A percentile compares a stretch with the other conserved stretches of the same genome.
Conservation (phyloP, 2,888 invertebrate genomes). For the Nomada fucata region DNA sequence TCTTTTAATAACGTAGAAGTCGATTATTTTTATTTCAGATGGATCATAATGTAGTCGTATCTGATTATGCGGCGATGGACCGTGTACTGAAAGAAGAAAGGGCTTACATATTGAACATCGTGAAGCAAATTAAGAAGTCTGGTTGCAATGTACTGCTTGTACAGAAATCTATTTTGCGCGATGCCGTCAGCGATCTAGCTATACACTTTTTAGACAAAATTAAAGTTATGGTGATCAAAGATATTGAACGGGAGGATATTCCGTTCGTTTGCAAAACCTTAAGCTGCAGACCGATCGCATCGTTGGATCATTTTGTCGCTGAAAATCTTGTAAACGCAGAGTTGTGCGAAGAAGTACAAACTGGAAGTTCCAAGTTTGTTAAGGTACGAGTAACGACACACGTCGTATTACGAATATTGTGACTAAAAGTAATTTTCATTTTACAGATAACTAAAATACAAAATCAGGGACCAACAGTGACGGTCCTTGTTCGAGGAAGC, state of each 20-base stretch:
- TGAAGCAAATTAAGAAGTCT: constrained; percentile 99
- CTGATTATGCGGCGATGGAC: constrained; percentile 99
- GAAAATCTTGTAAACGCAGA: constrained; percentile 97
- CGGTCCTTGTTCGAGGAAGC: constrained; percentile 95
- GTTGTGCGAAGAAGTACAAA: constrained; percentile 95
- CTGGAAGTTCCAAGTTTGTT: constrained; percentile 95
- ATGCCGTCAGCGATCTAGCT: constrained; percentile 98
- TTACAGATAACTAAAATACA: constrained; percentile 92
- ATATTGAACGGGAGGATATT: constrained; percentile 98
- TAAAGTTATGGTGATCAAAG: constrained; percentile 99
- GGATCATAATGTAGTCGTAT: constrained; percentile 98
- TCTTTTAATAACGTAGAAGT: neutral
- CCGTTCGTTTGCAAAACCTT: constrained; percentile 98
- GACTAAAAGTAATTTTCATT: constrained; percentile 2
- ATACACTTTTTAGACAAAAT: constrained; percentile 99
- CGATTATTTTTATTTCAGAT: constrained; percentile 86
- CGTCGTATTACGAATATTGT: neutral
- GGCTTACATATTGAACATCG: constrained; percentile 98
- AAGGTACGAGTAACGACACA: constrained; percentile 87
- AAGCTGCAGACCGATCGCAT: constrained; percentile 97
- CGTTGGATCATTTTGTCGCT: constrained; percentile 97
- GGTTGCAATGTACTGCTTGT: constrained; percentile 99
- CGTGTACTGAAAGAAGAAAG: constrained; percentile 98
- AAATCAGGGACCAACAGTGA: constrained; percentile 95
- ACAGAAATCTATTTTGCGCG: constrained; percentile 92